Base-by-base conservation (phyloP, 1,140 invertebrate species). In the Drosophila nasuta region DNA sequence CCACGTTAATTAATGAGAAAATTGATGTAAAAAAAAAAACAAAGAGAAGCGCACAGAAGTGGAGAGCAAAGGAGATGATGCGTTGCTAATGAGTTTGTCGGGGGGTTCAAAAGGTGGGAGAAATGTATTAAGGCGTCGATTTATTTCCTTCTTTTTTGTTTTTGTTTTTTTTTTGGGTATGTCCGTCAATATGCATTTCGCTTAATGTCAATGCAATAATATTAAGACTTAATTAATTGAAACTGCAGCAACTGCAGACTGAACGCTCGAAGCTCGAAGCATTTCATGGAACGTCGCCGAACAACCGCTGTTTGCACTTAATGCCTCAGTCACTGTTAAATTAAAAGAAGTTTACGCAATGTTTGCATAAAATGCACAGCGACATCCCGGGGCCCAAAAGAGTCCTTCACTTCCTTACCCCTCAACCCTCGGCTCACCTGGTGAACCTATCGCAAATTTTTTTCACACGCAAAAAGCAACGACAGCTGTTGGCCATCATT, bases 141-240 rank as follows among this genome's bases (percentile, higher is more conserved):
- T 25, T 25, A 25, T 25, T 25, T 25, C 20, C 20, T 4, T 4
- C 0, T 25, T 25, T 25, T 25, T 3, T 25, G 3, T 25, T 25
- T 25, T 3, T 25, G 17, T 25, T 10, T 48, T 41, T 59, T 60
- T 56, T 17, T 1, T 17, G 15, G 64, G 45, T 25, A 41, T 51
- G 38, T 49, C 54, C 67, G 60, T 88, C 81, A 76, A 89, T 89
- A 85, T 79, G 85, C 75, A 76, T 83, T 79, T 65, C 78, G 77
- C 78, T 85, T 85, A 89, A 81, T 83, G 81, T 89, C 85, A 81
- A 82, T 71, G 85, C 72, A 89, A 89, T 79, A 89, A 85, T 89
- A 89, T 89, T 89, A 89, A 89, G 86, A 85, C 85, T 81, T 89
- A 85, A 89, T 89, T 89, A 89, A 89, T 89, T 89, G 77, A 89